These are phyloP conservation scores for Phlogophora meticulosa DNA, from an alignment of 2,888 invertebrate genomes.

Conservation along the genomic window DNA sequence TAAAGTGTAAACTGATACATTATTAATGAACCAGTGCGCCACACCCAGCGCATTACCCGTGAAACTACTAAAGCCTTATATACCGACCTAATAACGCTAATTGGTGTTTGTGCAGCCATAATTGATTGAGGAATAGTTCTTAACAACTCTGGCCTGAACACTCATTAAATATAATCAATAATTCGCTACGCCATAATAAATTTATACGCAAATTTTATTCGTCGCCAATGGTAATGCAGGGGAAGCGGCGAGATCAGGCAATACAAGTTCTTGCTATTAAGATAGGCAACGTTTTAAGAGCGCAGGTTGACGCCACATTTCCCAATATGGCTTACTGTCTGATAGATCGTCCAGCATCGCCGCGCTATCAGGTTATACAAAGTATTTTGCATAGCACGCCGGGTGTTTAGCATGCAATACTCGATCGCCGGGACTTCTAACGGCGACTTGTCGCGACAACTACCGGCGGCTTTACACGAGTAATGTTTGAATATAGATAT, in stretches of 20 bases:
- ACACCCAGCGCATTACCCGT: constrained; percentile 63
- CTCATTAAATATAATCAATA: constrained; percentile 67
- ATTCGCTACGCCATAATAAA: constrained; percentile 64
- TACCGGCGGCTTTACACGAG: constrained; percentile 75
- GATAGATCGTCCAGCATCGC: constrained; percentile 73
- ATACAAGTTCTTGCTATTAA: constrained; percentile 74
- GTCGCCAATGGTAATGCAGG: constrained; percentile 78
- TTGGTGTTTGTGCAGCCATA: constrained; percentile 58
- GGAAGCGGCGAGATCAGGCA: constrained; percentile 71
- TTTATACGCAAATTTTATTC: constrained; percentile 76
- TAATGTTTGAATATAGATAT: constrained; percentile 53
- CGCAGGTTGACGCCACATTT: constrained; percentile 74
- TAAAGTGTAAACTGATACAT: constrained; percentile 72
- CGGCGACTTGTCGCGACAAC: constrained; percentile 83
- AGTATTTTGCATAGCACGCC: constrained; percentile 76
- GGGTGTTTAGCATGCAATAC: constrained; percentile 83
- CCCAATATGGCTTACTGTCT: constrained; percentile 78
- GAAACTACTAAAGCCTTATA: constrained; percentile 61
- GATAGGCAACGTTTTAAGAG: constrained; percentile 71
- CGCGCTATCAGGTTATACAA: constrained; percentile 72
- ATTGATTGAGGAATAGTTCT: constrained; percentile 60
- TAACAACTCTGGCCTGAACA: constrained; percentile 59
- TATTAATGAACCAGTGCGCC: constrained; percentile 69
- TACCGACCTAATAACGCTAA: constrained; percentile 67
- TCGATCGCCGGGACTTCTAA: constrained; percentile 79